Base-by-base conservation (phyloP, 2,113 vertebrate genomes). In the Notarius quadriscutis region DNA sequence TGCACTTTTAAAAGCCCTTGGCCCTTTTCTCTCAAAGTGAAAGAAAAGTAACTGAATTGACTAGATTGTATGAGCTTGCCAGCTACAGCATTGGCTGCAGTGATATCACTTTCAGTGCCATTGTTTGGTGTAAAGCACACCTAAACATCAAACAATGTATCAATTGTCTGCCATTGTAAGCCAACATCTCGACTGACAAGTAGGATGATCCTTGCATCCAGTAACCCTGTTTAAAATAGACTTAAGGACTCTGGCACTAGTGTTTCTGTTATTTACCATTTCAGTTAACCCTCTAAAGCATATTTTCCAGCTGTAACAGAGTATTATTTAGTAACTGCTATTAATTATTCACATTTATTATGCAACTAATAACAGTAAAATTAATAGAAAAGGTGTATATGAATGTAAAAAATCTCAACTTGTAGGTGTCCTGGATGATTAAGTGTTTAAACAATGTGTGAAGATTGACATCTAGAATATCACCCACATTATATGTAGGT, bases 1-100 rank as follows among this genome's bases (percentile, higher is more conserved):
- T 81, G 88, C 83, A n/a, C 80, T 77, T 90, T 87, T 87, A 88
- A 87, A 92, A 89, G 88, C 87, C 91, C 89, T 92, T 89, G 87
- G 88, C 89, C 90, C 84, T 63, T 67, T 91, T 85, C 84, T 58
- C 84, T 89, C 81, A 89, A 88, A 89, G 90, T 87, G 90, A 89
- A 89, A 89, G 72, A 84, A 84, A 88, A 88, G 34, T 65, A 85
- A 86, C 83, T 84, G 88, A 89, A 88, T 88, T 77, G 87, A 89
- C 83, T 88, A 83, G 85, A 84, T 89, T 86, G 84, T 62, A 60
- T 4, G 78, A 86, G 83, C 83, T 82, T 63, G 84, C 81, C 84
- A 84, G 67, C 77, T 58, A 85, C 84, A 77, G 81, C 79, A 83
- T 11, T 48, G 88, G 72, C 72, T 86, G 67, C 85, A 88, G 65